These are phyloP conservation scores for Sebastes diploproa DNA, from an alignment of 2,797 vertebrate species.

Conservation along the genomic window DNA sequence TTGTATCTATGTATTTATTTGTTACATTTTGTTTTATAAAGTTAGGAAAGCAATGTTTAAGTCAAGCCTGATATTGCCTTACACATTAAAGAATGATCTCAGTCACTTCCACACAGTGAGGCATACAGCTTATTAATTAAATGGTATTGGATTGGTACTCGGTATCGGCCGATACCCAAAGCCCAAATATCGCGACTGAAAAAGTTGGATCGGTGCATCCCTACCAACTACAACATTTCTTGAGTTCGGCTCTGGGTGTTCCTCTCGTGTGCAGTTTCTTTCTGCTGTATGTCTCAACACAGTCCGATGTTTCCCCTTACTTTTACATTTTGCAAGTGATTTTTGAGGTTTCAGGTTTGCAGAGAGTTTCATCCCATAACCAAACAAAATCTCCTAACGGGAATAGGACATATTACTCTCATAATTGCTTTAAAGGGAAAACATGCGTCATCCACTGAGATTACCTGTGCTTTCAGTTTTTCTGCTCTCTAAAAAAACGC, in stretches of 20 bases:
- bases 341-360: neutral
- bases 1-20: no score
- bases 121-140: no score
- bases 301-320: neutral
- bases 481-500: slow-evolving; percentile 44
- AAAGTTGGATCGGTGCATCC: no score
- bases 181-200: no score
- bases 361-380: slow-evolving; percentile 44
- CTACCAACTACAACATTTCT: neutral
- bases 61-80: no score
- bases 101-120: no score
- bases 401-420: slow-evolving; percentile 21
- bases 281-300: slow-evolving; percentile 18
- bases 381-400: slow-evolving; percentile 17
- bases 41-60: no score
- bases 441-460: slow-evolving; percentile 59
- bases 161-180: no score
- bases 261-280: neutral
- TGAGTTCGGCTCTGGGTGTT: neutral
- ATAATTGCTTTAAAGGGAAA: slow-evolving; percentile 41
- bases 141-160: no score
- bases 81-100: no score
- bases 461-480: slow-evolving; percentile 61
- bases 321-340: neutral
- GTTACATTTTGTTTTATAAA: no score